These are phyloP conservation scores for Macrochelys suwanniensis DNA, from an alignment of 2,797 vertebrate genomes.

Conservation along the genomic window DNA sequence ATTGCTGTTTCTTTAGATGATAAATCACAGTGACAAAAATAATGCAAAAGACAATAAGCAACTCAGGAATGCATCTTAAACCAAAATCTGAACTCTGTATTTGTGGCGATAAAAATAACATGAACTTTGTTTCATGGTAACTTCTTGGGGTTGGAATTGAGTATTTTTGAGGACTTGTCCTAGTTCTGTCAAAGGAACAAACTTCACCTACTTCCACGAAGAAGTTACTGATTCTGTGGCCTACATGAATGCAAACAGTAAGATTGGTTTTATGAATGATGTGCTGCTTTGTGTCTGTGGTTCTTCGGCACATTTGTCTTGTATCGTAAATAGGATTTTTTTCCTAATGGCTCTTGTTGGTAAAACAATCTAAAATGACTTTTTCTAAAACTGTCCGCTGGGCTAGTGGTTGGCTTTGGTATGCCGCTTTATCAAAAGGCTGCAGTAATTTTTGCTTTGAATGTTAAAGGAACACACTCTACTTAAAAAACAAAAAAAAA, in stretches of 20 bases:
- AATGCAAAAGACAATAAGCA: not conserved
- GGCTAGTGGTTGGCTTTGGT: not conserved
- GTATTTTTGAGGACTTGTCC: not conserved
- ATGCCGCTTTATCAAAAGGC: accelerated
- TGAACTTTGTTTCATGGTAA: not conserved
- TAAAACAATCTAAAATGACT: not conserved
- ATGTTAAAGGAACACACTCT: not conserved
- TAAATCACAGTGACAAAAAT: not conserved
- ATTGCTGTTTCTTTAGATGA: too few relatives aligned
- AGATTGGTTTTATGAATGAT: not conserved
- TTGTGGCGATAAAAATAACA: not conserved
- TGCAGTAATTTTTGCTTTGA: not conserved
- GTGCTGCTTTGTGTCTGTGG: not conserved
- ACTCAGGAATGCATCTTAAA: not conserved
- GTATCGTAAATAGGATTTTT: not conserved
- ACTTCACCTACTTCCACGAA: not conserved
- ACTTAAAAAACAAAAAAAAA: not conserved
- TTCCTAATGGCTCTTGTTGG: accelerated
- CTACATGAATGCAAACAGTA: not conserved
- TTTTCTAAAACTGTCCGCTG: not conserved
- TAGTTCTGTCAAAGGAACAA: not conserved
- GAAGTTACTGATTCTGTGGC: not conserved
- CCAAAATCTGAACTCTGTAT: not conserved
- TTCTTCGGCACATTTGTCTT: not conserved
- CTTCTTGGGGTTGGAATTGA: not conserved